Base-by-base conservation (phyloP, 2,113 vertebrate genomes). In the Nothoprocta pentlandii region DNA sequence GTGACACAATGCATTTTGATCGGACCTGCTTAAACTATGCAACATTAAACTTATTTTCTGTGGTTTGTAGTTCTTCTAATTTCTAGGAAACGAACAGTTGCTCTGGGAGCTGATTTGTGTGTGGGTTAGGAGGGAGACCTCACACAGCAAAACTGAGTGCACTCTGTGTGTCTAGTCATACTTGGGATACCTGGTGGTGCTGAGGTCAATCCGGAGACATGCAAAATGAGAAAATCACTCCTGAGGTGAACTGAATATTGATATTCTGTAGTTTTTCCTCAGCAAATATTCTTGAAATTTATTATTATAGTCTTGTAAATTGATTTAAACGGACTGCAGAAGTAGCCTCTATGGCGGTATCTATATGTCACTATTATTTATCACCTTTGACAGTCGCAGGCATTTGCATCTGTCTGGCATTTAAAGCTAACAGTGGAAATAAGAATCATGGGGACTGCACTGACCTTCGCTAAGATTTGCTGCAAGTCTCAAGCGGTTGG, bases 401-500 rank as follows among this genome's bases (percentile, higher is more conserved):
- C 47, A 15, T 80, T 91, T 85, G 21, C 69, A 5, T 41, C 21
- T 39, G 9, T 68, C 28, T 88, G 42, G 8, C 80, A 93, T 85
- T 86, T 62, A 93, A 80, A 84, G 32, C 42, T 61, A 61, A 39
- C 51, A 51, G 30, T 47, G 61, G 70, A 66, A 85, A 69, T 54
- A 39, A 78, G 85, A 92, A 61, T 93, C 39, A 75, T 0, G 0
- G 21, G 47, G 63, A 39, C 56, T 86, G 2, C 32, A 10, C 0
- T 83, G 85, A 75, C n/a, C 46, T 90, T 80, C 76, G 36, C 69
- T 54, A 64, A 46, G 30, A 19, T 56, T 44, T 83, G 85, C 63
- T 82, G 49, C 36, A 80, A 54, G 59, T 91, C 75, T 42, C 14
- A 34, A 70, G 41, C 66, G 51, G 63, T 94, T 75, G 61, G 53